Evolutionary conservation across 1,140 invertebrate species (phyloP).

Genomic region (Mactra quadrangularis): DNA sequence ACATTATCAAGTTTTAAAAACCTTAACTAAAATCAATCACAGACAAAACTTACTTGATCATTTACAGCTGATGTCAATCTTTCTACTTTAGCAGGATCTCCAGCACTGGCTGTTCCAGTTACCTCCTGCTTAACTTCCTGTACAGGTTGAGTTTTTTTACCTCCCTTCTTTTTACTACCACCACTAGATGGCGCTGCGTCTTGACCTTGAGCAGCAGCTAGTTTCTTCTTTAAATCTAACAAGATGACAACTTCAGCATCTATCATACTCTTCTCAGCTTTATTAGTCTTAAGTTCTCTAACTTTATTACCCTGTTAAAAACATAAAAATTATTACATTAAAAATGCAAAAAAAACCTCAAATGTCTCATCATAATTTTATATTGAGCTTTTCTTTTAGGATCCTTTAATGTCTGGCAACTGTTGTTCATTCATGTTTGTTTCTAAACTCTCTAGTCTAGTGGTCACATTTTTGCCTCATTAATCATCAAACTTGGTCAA

Average conservation of each 20-base stretch:
- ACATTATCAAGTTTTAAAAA: no score
- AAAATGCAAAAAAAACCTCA: background rate
- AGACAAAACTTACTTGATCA: slow-evolving; percentile 77
- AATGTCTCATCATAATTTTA: background rate
- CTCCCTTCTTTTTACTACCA: slow-evolving; percentile 65
- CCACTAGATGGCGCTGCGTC: slow-evolving; percentile 66
- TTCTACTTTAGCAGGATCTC: slow-evolving; percentile 67
- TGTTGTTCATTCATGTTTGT: background rate
- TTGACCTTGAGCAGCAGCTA: slow-evolving; percentile 85
- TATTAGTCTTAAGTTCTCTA: slow-evolving; percentile 88
- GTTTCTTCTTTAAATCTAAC: slow-evolving; percentile 90
- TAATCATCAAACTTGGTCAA: no score
- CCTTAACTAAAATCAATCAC: no score
- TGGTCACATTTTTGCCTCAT: no score
- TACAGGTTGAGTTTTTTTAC: slow-evolving; percentile 19
- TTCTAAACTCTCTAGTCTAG: no score
- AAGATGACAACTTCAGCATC: slow-evolving; percentile 89
- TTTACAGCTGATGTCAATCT: slow-evolving; percentile 73
- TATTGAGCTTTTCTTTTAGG: no score
- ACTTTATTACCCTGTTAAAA: slow-evolving; percentile 89
- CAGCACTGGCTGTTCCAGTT: slow-evolving; percentile 28
- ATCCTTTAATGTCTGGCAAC: background rate
- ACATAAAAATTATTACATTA: background rate
- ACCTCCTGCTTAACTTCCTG: background rate
- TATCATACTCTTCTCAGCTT: slow-evolving; percentile 89